Conservation (phyloP, 2,888 invertebrate species). For the Conops quadrifasciatus region DNA sequence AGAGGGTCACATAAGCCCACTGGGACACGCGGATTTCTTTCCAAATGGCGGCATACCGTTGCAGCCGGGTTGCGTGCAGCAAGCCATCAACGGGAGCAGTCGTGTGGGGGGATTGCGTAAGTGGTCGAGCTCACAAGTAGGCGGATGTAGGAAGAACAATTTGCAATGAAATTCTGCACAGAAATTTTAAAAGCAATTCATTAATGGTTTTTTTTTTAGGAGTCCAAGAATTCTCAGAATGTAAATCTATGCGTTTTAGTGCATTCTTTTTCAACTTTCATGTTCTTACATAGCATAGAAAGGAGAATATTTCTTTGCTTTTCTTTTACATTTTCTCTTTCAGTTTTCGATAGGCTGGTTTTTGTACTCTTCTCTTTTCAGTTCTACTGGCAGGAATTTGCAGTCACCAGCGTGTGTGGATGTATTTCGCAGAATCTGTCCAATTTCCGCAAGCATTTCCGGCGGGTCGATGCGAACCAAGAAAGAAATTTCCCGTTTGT, state of each 20-base stretch:
- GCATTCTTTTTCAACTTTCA: too few species aligned
- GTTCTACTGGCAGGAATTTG: constrained; percentile 70
- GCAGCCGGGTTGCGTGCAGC: constrained; percentile 75
- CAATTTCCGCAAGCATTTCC: constrained; percentile 74
- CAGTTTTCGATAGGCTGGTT: not conserved
- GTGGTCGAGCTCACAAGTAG: too few species aligned
- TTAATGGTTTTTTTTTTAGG: too few species aligned
- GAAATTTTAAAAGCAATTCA: too few species aligned
- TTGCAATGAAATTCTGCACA: too few species aligned
- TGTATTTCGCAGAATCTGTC: constrained; percentile 78
- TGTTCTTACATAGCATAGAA: too few species aligned
- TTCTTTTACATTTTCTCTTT: not conserved
- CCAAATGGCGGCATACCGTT: constrained; percentile 75
- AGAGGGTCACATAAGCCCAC: constrained; percentile 73
- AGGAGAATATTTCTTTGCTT: not conserved
- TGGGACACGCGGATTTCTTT: constrained; percentile 80
- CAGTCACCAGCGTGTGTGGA: constrained; percentile 82
- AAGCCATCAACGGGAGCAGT: constrained; percentile 67
- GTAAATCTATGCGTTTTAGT: too few species aligned
- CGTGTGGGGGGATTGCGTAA: constrained; percentile 64
- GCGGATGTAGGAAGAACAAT: too few species aligned
- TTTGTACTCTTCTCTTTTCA: constrained; percentile 54
- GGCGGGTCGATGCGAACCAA: constrained; percentile 70
- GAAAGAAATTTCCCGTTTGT: constrained; percentile 58
- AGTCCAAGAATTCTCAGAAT: too few species aligned